Base-by-base conservation (phyloP, 1,140 invertebrate species). In the Goniozus legneri region DNA sequence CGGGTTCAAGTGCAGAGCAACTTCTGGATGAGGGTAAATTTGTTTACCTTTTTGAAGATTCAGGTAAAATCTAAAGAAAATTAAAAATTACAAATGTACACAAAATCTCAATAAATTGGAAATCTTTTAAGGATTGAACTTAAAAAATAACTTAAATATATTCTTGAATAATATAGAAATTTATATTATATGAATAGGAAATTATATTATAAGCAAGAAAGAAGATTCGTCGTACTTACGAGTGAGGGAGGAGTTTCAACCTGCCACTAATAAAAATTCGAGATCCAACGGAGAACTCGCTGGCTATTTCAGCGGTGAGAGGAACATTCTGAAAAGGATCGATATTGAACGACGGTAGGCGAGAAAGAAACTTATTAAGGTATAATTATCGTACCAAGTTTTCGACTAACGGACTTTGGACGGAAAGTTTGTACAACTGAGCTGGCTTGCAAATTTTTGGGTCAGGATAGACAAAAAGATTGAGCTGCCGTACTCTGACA, bases 1-100 rank as follows among this genome's bases (percentile, higher is more conserved):
- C 8, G 83, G 82, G 69, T 85, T 85, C 38, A 86, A 66, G 66
- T 85, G 84, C 54, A 85, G 71, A 20, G 78, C 74, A 32, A 85
- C 81, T 13, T 69, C 61, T 7, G 82, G 80, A 75, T 84, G 81
- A 2, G 83, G 83, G 73, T 83, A 84, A 38, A 81, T 71, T 16
- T 77, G 73, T 43, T 77, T 69, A 3, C 80, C 80, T 43, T 80
- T 76, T 60, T 86, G 84, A 31, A 88, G 64, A 75, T 87, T 87
- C 18, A 88, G 73, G 52, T 79, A 81, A 64, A 88, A 86, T 22
- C 79, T 79, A 38, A 37, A 65, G 56, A 33, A 43, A 36, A 32
- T 30, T 19, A 27, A 16, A 35, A n/a, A n/a, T n/a, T n/a, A n/a
- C n/a, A n/a, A n/a, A n/a, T n/a, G 32, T 31, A 38, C 14, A n/a